Evolutionary conservation across 2,888 invertebrate genomes (phyloP).

Genomic region (Tetrapedia diversipes): DNA sequence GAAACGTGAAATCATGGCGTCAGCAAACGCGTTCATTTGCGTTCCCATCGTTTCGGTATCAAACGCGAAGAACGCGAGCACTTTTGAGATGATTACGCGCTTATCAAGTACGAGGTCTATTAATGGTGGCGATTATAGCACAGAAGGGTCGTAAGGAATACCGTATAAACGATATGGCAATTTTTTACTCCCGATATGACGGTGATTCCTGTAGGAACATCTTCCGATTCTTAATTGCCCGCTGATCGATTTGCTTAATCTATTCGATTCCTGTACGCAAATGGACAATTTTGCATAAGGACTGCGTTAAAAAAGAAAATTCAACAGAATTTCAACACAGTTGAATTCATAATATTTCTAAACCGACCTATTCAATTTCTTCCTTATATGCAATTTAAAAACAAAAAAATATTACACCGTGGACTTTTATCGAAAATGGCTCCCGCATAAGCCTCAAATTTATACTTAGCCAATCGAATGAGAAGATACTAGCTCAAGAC

Average conservation of each 20-base stretch:
- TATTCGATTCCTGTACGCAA: not conserved
- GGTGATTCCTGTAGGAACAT: not conserved
- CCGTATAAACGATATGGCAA: not conserved
- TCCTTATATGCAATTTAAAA: no score
- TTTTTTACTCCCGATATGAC: not conserved
- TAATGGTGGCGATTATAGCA: conserved; percentile 11
- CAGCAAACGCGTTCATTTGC: not conserved
- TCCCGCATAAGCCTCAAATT: no score
- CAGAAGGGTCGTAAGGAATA: not conserved
- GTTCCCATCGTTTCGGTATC: not conserved
- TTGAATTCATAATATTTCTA: no score
- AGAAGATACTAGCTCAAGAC: no score
- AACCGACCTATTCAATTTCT: no score
- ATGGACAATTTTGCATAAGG: not conserved
- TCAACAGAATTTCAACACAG: no score
- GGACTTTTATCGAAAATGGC: no score
- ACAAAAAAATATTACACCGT: no score
- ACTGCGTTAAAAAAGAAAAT: no score
- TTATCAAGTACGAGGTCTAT: conserved; percentile 20
- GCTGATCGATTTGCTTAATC: not conserved
- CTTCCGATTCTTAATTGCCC: not conserved
- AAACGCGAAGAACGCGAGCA: not conserved
- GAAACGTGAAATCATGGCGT: conserved; percentile 22
- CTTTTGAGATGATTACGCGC: not conserved
- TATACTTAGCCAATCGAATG: no score